phyloP scores from a whole-genome alignment of 2,888 invertebrate species.

The Conistra vaccinii region DNA sequence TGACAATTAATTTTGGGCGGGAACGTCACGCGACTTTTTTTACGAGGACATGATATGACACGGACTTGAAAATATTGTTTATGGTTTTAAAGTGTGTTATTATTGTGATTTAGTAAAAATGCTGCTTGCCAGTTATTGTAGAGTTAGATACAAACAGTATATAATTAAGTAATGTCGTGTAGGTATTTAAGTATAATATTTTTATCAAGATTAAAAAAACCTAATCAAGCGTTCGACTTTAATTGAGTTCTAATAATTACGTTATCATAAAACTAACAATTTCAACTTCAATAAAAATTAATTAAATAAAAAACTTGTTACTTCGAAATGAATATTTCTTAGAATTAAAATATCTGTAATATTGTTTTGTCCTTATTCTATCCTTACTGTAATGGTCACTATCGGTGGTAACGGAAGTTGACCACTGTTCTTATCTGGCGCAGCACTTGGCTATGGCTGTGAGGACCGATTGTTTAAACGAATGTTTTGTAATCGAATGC shows the following conservation, averaged over 20 bases:
- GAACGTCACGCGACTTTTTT: constrained; percentile 85
- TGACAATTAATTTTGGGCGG: constrained; percentile 81
- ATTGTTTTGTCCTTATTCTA: constrained; percentile 74
- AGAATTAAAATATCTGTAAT: constrained; percentile 67
- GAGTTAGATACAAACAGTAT: neutral
- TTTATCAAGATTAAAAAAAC: neutral
- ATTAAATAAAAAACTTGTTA: constrained; percentile 32
- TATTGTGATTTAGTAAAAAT: constrained; percentile 20
- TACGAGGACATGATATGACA: constrained; percentile 59
- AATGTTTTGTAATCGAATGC: constrained; percentile 59
- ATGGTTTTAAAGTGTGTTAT: constrained; percentile 43
- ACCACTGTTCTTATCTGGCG: constrained; percentile 80
- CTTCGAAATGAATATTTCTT: constrained; percentile 64
- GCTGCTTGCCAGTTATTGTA: neutral
- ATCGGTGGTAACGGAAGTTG: constrained; percentile 79
- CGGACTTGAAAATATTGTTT: constrained; percentile 42
- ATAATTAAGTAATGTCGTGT: too few relatives aligned
- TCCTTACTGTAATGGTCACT: constrained; percentile 71
- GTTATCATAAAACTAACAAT: constrained; percentile 26
- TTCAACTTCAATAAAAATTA: constrained; percentile 29
- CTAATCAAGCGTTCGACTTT: neutral
- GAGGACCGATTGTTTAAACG: constrained; percentile 64
- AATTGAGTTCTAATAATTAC: constrained; percentile 30
- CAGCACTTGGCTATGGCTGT: constrained; percentile 55
- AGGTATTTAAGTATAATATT: too few relatives aligned